Evolutionary conservation across 1,140 invertebrate species (phyloP).

Genomic region (Doryteuthis pealeii): DNA sequence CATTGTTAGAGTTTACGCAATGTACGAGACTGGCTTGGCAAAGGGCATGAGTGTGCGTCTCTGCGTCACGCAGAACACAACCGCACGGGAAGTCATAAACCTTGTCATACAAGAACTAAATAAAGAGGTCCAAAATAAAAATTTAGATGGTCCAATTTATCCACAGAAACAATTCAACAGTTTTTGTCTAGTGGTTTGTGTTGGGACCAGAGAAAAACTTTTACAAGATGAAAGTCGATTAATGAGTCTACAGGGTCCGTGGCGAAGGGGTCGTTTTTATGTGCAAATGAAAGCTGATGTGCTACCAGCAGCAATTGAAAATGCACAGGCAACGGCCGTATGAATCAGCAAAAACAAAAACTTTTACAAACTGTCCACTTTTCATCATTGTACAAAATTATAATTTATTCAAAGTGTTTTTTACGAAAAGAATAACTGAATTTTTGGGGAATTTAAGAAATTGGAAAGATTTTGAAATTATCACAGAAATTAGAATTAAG

Average conservation of each 20-base stretch:
- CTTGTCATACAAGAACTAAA: slow-evolving; percentile 91
- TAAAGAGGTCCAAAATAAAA: slow-evolving; percentile 85
- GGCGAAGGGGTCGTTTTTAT: slow-evolving; percentile 89
- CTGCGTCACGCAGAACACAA: slow-evolving; percentile 86
- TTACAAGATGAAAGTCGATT: slow-evolving; percentile 91
- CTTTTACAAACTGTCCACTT: too few species aligned
- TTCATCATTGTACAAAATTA: too few species aligned
- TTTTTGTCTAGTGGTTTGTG: slow-evolving; percentile 80
- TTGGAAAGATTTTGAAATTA: too few species aligned
- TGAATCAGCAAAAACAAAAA: slow-evolving; percentile 19
- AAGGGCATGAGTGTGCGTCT: slow-evolving; percentile 89
- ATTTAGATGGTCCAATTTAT: slow-evolving; percentile 83
- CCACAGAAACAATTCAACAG: slow-evolving; percentile 68
- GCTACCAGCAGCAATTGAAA: slow-evolving; percentile 52
- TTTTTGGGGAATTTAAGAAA: too few species aligned
- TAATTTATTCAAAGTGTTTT: too few species aligned
- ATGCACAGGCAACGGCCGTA: slow-evolving; percentile 54
- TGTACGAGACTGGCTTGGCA: slow-evolving; percentile 90
- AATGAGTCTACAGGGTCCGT: slow-evolving; percentile 88
- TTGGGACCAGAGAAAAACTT: slow-evolving; percentile 87
- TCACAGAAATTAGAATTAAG: too few species aligned
- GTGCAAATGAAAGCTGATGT: slow-evolving; percentile 66
- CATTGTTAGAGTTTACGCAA: slow-evolving; percentile 79
- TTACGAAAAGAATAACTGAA: background rate
- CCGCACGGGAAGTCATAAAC: slow-evolving; percentile 89